Base-by-base conservation (phyloP, 2,888 invertebrate species). In the Rhogogaster chlorosoma region DNA sequence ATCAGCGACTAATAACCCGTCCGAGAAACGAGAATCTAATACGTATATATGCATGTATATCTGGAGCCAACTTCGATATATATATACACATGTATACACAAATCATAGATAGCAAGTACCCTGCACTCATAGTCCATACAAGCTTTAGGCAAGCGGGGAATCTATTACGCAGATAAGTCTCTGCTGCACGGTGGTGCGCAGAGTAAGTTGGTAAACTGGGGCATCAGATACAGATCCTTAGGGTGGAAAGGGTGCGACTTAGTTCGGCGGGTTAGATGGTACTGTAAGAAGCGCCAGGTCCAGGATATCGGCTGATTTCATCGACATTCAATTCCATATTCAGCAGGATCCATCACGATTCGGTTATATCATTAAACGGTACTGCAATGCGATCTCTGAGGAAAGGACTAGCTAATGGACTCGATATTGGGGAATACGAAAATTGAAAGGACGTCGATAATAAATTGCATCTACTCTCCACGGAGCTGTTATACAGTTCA, bases 121-220 rank as follows among this genome's bases (percentile, higher is more conserved):
- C 45, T 45, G 45, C 29, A 77, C 49, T 80, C 77, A 26, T 80
- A 49, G 36, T n/a, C 78, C 57, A 49, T 49, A 49, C 18, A 77
- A 77, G 77, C 77, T 77, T 32, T 29, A 29, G n/a, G 78, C 22
- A 67, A 29, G 67, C 67, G 67, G 42, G 67, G 83, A 83, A 83
- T 83, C 83, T 83, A 83, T 83, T 83, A 83, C 49, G 45, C 83
- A 83, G 83, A 83, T 64, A 83, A 83, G 83, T 83, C 83, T 64
- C 45, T 29, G n/a, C 12, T 38, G 26, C 29, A 38, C 67, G 67
- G 32, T 32, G 42, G 53, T n/a, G n/a, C 26, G 61, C 10, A 6
- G 57, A 80, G 83, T 83, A 67, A 83, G 83, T 83, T 83, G 67
- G 67, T 12, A 26, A 83, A 83, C 83, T 83, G 67, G 83, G 67